phyloP scores from a whole-genome alignment of 30 jellyfish, hydroid and myxozoan genomes.

The Catostylus mosaicus region DNA sequence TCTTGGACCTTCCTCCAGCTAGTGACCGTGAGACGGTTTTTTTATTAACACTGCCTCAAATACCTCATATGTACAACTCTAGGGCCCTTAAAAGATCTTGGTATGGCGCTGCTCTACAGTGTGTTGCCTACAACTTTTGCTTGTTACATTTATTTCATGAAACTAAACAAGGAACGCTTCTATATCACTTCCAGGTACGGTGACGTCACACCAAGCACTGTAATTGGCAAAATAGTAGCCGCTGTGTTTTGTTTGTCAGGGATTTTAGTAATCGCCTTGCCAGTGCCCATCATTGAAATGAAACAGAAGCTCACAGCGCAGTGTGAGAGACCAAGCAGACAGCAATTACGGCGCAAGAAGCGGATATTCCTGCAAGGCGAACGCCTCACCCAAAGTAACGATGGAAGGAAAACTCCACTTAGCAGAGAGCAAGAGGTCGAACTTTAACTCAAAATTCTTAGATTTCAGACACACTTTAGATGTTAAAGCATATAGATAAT shows the following conservation, averaged over 20 bases:
- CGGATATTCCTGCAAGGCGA: neutral
- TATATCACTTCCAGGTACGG: constrained; percentile 69
- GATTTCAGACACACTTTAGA: neutral
- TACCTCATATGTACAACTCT: too few relatives aligned
- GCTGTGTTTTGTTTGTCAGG: constrained; percentile 77
- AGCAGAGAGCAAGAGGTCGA: constrained; percentile 4
- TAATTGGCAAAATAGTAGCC: constrained; percentile 67
- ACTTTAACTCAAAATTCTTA: too few relatives aligned
- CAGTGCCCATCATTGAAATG: constrained; percentile 81
- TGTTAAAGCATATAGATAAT: neutral
- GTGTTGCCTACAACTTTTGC: too few relatives aligned
- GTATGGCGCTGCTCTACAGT: too few relatives aligned
- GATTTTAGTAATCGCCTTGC: constrained; percentile 71
- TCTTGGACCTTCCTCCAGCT: too few relatives aligned
- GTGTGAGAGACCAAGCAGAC: constrained; percentile 41
- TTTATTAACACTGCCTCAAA: too few relatives aligned
- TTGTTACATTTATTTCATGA: too few relatives aligned
- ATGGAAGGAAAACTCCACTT: neutral
- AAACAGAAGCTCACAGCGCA: constrained; percentile 68
- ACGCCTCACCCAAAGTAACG: constrained; percentile 17
- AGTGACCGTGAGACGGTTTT: too few relatives aligned
- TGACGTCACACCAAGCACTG: constrained; percentile 74
- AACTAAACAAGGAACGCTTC: too few relatives aligned
- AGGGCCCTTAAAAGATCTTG: too few relatives aligned
- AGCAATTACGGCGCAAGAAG: constrained; percentile 9